Base-by-base conservation (phyloP, 2,113 vertebrate species). In the Bucco capensis region DNA sequence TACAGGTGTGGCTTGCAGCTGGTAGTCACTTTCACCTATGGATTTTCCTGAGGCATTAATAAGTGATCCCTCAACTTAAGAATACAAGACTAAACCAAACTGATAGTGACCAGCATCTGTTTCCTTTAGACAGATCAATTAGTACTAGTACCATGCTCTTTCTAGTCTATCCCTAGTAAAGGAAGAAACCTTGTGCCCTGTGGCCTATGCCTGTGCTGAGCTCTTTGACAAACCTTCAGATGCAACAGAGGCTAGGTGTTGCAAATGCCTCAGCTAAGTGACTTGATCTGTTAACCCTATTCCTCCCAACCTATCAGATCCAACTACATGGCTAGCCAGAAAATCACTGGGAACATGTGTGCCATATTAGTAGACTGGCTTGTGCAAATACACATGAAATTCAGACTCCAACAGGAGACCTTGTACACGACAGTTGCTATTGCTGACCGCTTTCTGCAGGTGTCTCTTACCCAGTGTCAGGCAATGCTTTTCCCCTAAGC, bases 301-400 rank as follows among this genome's bases (percentile, higher is more conserved):
- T 82, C 11, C 49, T 92, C 76, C 78, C 61, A 98, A 75, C 86
- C 97, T 6, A n/a, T 99, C 73, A 97, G 84, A 89, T 94, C 95
- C 12, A 93, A 85, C 47, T 99, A 98, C 62, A 95, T 99, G 53
- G 40, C 97, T 17, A 97, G 97, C n/a, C 96, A 81, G 38, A 97
- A 98, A 86, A 95, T 99, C 37, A 98, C 92, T 10, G 98, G 98
- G 13, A 98, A 98, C 72, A 98, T 99, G 98, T 94, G 97, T 44
- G 98, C 98, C 31, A 97, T 98, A 46, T 97, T 99, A 14, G 91
- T 99, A n/a, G 98, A 99, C 96, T 99, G 98, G 98, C 97, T 99
- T 5, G 98, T 98, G 7, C 98, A 99, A 90, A 97, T 99, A 56
- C 98, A 98, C 28, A 70, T 98, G 2, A 98, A 98, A 73, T 98